Conservation (phyloP, 1,140 invertebrate genomes). For the Mactra quadrangularis region DNA sequence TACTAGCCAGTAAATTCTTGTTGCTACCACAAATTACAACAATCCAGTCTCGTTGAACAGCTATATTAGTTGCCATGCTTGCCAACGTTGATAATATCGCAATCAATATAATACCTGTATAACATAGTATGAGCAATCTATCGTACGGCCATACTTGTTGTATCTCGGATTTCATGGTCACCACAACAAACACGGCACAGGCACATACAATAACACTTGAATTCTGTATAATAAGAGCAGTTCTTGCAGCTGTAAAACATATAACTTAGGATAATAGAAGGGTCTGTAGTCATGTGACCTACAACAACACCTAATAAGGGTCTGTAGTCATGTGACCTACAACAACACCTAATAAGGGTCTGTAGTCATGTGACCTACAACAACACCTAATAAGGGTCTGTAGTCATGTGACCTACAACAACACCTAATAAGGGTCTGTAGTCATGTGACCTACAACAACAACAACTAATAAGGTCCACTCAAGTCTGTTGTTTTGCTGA, state of each 20-base stretch:
- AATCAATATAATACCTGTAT: slow-evolving; percentile 77
- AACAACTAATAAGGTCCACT: no score
- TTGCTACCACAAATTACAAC: slow-evolving; percentile 82
- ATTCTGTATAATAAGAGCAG: slow-evolving; percentile 72
- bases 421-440: no score
- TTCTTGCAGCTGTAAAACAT: slow-evolving; percentile 70
- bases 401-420: no score
- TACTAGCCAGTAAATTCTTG: slow-evolving; percentile 76
- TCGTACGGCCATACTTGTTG: slow-evolving; percentile 55
- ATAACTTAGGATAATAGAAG: background rate
- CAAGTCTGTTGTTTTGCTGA: no score
- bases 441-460: no score
- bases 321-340: no score
- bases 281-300: no score
- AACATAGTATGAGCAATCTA: slow-evolving; percentile 59
- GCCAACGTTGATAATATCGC: slow-evolving; percentile 77
- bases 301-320: no score
- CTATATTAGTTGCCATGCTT: slow-evolving; percentile 84
- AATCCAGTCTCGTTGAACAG: slow-evolving; percentile 86
- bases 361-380: no score
- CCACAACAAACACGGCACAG: slow-evolving; percentile 61
- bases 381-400: no score
- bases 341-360: no score
- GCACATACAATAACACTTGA: slow-evolving; percentile 69
- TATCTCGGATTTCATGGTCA: slow-evolving; percentile 62